Evolutionary conservation across 2,113 vertebrate genomes (phyloP), one percentile per base, ranked within the genome.

Genomic region (Panthera leo): DNA sequence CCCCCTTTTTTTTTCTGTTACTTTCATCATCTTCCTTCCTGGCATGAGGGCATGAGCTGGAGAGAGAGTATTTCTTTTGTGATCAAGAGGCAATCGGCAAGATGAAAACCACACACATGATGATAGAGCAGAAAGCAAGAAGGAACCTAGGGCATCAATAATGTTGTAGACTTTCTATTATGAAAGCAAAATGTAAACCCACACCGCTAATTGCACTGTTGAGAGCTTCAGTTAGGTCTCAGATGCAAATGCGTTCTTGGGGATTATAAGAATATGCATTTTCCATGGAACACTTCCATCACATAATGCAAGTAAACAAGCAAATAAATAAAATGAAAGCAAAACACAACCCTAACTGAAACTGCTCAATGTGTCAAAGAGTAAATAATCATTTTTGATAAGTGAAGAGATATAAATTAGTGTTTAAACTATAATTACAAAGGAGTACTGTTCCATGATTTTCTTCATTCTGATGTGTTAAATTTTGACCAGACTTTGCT

Each of bases 21-120:
- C 31, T 83, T 25, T 71, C 7, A 51, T 76, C 83, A n/a, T 51
- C 42, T 92, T 92, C 78, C 85, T 88, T 93, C 91, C 93, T 68
- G 86, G 63, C 92, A 23, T 27, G 34, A 78, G 13, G 58, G 12
- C 9, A 1, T 5, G 68, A 67, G 53, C n/a, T 92, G 55, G 68
- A 89, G 88, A 86, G 6, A 42, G 58, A 70, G 48, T 36, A 18
- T 15, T 29, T 27, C 13, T 73, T 68, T 73, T 83, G 67, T 85
- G 51, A 70, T 29, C 45, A 21, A 53, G 65, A 78, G 39, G 75
- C 55, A 36, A 51, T 34, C 18, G 14, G 53, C 36, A 19, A 83
- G 58, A 87, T n/a, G 5, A 85, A 71, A 88, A 34, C 39, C 1
- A 2, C 9, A 3, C 21, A 18, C n/a, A 23, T 23, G 58, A 48